A percentile compares a stretch with the other conserved stretches of the same genome.
Evolutionary conservation across 2,113 vertebrate species (phyloP).

Genomic region (Triplophysa rosa): DNA sequence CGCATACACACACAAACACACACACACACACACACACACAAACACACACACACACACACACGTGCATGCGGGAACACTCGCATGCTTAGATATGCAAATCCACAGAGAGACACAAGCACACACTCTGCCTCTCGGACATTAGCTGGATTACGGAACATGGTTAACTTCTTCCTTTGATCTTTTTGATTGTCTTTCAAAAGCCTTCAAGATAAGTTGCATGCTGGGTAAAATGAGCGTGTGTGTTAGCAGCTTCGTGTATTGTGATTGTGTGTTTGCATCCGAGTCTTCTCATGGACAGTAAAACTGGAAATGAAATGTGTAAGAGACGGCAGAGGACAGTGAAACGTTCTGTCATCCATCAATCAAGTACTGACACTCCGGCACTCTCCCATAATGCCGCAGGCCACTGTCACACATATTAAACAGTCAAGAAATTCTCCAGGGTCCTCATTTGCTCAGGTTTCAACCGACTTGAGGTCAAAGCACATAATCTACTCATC

Average conservation of each 20-base stretch:
- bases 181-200: conserved; percentile 36
- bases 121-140: conserved; percentile 31
- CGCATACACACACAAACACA: too few species aligned
- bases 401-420: conserved; percentile 50
- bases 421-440: conserved; percentile 41
- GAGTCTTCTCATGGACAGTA: conserved; percentile 42
- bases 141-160: conserved; percentile 18
- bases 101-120: conserved; percentile 38
- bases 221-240: not conserved
- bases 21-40: conserved; percentile 25
- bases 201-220: conserved; percentile 1
- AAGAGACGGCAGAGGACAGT: conserved; percentile 50
- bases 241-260: not conserved
- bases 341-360: conserved; percentile 54
- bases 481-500: conserved; percentile 55
- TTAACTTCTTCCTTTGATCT: conserved; percentile 38
- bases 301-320: conserved; percentile 37
- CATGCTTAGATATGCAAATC: conserved; percentile 19
- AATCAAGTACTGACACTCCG: conserved; percentile 49
- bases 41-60: conserved; percentile 22
- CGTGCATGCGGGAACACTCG: conserved; percentile 30
- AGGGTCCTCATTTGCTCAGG: conserved; percentile 50
- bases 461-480: conserved; percentile 47
- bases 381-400: conserved; percentile 50
- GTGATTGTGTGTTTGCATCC: conserved; percentile 28